Evolutionary conservation across 1,140 invertebrate genomes (phyloP).

Genomic region (Aphelenchoides besseyi): DNA sequence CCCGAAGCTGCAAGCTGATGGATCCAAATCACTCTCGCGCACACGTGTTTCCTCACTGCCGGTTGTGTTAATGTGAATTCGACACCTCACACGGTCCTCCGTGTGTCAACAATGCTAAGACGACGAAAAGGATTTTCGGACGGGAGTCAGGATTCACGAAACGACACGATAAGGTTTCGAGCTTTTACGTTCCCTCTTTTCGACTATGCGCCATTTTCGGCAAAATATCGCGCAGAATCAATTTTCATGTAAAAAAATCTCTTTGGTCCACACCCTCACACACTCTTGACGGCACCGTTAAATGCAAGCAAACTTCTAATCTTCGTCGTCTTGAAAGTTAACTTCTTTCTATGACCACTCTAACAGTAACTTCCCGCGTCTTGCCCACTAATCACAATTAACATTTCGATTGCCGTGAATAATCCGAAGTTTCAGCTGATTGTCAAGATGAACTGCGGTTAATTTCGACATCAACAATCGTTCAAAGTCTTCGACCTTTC

Average conservation of each 20-base stretch:
- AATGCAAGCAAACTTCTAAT: too few species aligned
- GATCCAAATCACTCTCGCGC: too few species aligned
- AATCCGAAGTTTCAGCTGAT: not conserved
- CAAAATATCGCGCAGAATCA: not conserved
- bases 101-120: not conserved
- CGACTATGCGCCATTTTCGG: not conserved
- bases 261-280: too few species aligned
- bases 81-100: not conserved
- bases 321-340: too few species aligned
- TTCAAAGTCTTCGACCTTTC: too few species aligned
- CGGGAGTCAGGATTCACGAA: not conserved
- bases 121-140: not conserved
- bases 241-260: too few species aligned
- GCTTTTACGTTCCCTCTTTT: not conserved
- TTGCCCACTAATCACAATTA: not conserved
- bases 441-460: not conserved
- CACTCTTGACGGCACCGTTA: too few species aligned
- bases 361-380: not conserved
- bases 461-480: not conserved
- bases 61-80: not conserved
- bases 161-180: not conserved
- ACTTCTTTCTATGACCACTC: too few species aligned
- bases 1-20: too few species aligned
- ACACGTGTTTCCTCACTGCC: too few species aligned
- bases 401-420: not conserved